These are phyloP conservation scores for Zonotrichia albicollis DNA, from an alignment of 2,797 vertebrate genomes.

Conservation along the genomic window DNA sequence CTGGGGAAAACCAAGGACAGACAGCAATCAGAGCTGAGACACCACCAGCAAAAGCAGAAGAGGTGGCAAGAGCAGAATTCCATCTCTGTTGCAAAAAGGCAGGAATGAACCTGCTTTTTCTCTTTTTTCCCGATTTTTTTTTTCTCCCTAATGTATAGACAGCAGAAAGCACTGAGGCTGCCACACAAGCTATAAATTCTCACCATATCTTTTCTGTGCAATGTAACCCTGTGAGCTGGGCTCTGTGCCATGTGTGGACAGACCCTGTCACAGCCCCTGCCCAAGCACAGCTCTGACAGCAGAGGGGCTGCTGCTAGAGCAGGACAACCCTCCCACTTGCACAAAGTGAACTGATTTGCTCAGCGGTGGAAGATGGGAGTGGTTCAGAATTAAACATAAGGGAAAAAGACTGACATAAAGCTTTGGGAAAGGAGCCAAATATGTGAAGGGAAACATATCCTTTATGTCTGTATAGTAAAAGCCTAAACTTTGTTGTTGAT, in stretches of 20 bases:
- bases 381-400: neutral
- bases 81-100: neutral
- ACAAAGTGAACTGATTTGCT: neutral
- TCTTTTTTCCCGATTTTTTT: neutral
- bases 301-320: neutral
- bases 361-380: neutral
- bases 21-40: neutral
- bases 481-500: constrained; percentile 11
- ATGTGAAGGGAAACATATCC: constrained; percentile 13
- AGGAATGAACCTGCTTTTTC: neutral
- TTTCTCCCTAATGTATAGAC: neutral
- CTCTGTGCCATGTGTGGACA: neutral
- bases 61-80: neutral
- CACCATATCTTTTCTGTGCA: neutral
- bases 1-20: neutral
- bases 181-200: neutral
- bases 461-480: neutral
- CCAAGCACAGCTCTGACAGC: neutral
- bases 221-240: neutral
- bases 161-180: neutral
- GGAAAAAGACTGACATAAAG: neutral
- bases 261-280: neutral
- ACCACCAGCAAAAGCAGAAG: neutral
- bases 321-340: neutral
- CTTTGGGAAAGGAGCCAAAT: constrained; percentile 29